Conservation (phyloP, 2,888 invertebrate genomes). For the Zaprionus lineosus region DNA sequence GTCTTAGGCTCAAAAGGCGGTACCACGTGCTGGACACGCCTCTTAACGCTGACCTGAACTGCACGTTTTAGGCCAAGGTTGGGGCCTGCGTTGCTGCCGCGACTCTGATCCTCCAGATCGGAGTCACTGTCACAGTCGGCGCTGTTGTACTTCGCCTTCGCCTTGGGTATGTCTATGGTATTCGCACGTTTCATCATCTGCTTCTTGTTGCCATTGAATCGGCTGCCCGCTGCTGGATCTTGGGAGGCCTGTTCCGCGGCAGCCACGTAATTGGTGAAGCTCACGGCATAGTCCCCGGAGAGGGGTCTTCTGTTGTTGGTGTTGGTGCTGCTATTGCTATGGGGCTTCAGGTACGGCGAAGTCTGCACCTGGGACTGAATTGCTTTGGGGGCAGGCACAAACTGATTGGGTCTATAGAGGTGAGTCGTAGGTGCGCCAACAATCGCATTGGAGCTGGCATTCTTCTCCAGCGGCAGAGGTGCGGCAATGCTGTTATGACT, state of each 20-base stretch:
- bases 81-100: constrained; percentile 54
- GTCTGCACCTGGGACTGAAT: constrained; percentile 8
- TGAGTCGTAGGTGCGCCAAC: constrained; percentile 48
- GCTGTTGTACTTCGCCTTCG: constrained; percentile 81
- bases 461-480: constrained; percentile 81
- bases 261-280: constrained; percentile 62
- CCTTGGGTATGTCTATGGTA: constrained; percentile 93
- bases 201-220: constrained; percentile 85
- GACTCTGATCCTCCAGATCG: constrained; percentile 69
- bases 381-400: constrained; percentile 63
- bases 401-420: constrained; percentile 80
- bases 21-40: constrained; percentile 83
- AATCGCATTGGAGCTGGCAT: constrained; percentile 83
- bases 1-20: constrained; percentile 91
- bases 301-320: constrained; percentile 63
- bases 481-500: constrained; percentile 72
- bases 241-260: constrained; percentile 66
- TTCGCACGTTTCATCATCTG: constrained; percentile 93
- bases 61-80: constrained; percentile 85
- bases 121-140: constrained; percentile 84
- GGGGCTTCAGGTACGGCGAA: constrained; percentile 5
- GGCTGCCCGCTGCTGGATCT: constrained; percentile 41
- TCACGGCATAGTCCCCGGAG: constrained; percentile 77
- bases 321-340: not conserved
- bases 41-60: constrained; percentile 84